Base-by-base conservation (phyloP, 2,888 invertebrate species). In the Eupithecia subumbrata region DNA sequence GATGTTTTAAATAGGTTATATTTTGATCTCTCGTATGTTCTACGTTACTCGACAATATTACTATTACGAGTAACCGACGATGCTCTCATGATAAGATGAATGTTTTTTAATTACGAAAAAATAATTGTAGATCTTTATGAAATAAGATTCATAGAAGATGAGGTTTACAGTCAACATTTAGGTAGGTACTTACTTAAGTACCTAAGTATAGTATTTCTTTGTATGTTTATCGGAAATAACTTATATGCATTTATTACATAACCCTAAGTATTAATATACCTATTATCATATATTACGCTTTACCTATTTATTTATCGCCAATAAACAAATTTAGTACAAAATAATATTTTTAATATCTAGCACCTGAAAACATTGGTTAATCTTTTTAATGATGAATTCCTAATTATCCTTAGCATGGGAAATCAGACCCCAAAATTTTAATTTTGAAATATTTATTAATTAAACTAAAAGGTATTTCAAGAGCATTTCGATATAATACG, bases 251-350 rank as follows among this genome's bases (percentile, higher is more conserved):
- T 74, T 72, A 78, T 30, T 63, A 67, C 52, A 22, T 22, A 56
- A 22, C 3, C 43, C 52, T 40, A 43, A 22, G 22, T 40, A 67
- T 67, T 22, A 11, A 18, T 18, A 37, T 67, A n/a, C 37, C 37
- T 43, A 68, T 14, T 68, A 74, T 70, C 25, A 68, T 72, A 74
- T 69, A 72, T 74, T 72, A 74, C 34, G 67, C 56, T 72, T 40
- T 63, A 69, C 73, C 40, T 69, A 78, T 76, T 78, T 76, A 76
- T 77, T 52, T 72, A 77, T 72, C 72, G 48, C 37, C 45, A 78
- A 78, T 78, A 72, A 78, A 78, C 66, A 22, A 71, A 75, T 72
- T 69, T 66, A 76, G 73, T 73, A 76, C 76, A 74, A 78, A 67
- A 30, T 40, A 25, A 40, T 67, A 66, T 25, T 14, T 25, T 68